Percentiles rank a stretch among this genome's conserved stretches.
Evolutionary conservation across 53 echinoderm and acorn worm genomes (phyloP).

Genomic region (Holothuria scabra): DNA sequence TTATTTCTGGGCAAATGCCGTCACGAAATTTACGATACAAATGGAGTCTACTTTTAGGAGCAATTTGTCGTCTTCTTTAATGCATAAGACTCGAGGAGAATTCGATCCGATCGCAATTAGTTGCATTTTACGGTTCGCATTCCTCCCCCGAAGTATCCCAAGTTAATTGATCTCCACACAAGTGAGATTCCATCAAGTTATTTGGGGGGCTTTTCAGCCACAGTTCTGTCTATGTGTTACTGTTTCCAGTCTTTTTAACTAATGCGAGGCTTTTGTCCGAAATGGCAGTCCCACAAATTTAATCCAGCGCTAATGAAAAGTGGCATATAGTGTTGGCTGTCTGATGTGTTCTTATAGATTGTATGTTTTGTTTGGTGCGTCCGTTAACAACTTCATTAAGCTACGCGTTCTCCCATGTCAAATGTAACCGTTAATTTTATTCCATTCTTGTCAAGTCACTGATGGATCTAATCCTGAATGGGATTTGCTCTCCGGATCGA

Average conservation of each 20-base stretch:
- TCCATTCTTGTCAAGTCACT: conserved; percentile 4
- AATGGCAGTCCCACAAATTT: conserved; percentile 41
- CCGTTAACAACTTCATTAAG: conserved; percentile 29
- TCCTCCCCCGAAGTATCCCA: conserved; percentile 34
- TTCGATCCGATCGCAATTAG: conserved; percentile 46
- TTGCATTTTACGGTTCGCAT: conserved; percentile 46
- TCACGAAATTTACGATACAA: conserved; percentile 39
- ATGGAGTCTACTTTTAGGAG: conserved; percentile 20
- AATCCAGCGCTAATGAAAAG: conserved; percentile 43
- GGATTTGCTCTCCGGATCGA: conserved; percentile 22
- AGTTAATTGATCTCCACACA: conserved; percentile 40
- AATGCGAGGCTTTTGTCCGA: conserved; percentile 42
- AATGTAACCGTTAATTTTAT: conserved; percentile 24
- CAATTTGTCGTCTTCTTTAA: conserved; percentile 45
- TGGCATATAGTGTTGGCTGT: conserved; percentile 36
- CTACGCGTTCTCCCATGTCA: background rate
- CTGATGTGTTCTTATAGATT: background rate
- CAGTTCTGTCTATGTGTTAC: background rate
- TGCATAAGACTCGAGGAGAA: conserved; percentile 36
- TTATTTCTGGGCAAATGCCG: conserved; percentile 28
- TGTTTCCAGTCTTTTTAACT: conserved; percentile 10
- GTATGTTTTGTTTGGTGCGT: background rate
- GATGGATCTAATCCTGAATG: conserved; percentile 19
- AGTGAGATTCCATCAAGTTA: conserved; percentile 26
- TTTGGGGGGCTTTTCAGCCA: conserved; percentile 34